A percentile compares a stretch with the other conserved stretches of the same genome.
phyloP scores from a whole-genome alignment of 2,113 vertebrate species.

The Indicator maculatus region DNA sequence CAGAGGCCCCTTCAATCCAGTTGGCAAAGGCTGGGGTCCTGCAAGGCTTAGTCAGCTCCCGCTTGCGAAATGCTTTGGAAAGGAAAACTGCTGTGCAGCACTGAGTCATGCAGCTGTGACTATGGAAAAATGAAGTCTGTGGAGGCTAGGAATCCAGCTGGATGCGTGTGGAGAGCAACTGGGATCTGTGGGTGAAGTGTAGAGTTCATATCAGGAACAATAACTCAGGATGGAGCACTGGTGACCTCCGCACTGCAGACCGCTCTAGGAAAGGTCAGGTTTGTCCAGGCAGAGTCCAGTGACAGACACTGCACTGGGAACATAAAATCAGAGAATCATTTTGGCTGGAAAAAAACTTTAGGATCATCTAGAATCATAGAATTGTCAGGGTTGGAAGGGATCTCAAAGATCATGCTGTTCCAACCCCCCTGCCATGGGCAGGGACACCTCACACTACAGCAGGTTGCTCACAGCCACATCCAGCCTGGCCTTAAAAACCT shows the following conservation, averaged over 20 bases:
- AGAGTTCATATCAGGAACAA: neutral
- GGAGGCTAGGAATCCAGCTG: neutral
- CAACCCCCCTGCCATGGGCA: too few relatives aligned
- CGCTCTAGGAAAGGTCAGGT: neutral
- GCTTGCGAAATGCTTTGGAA: constrained; percentile 31
- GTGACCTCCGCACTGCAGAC: neutral
- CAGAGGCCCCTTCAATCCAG: constrained; percentile 32
- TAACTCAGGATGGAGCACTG: neutral
- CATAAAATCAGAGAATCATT: too few relatives aligned
- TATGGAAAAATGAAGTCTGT: neutral
- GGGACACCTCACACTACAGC: too few relatives aligned
- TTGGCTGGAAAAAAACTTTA: too few relatives aligned
- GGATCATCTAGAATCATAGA: too few relatives aligned
- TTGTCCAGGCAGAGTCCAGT: neutral
- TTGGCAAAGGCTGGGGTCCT: constrained; percentile 29
- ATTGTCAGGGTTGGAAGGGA: too few relatives aligned
- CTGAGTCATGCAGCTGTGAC: constrained; percentile 41
- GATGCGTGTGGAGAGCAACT: neutral
- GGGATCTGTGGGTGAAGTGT: neutral
- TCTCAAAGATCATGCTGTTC: too few relatives aligned
- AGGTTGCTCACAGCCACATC: too few relatives aligned
- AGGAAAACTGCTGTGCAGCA: neutral
- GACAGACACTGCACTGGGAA: neutral
- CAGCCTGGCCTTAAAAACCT: too few relatives aligned
- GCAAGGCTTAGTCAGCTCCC: constrained; percentile 20